These are phyloP conservation scores for Campylomormyrus tamandua DNA, from an alignment of 2,113 vertebrate species.

Conservation along the genomic window DNA sequence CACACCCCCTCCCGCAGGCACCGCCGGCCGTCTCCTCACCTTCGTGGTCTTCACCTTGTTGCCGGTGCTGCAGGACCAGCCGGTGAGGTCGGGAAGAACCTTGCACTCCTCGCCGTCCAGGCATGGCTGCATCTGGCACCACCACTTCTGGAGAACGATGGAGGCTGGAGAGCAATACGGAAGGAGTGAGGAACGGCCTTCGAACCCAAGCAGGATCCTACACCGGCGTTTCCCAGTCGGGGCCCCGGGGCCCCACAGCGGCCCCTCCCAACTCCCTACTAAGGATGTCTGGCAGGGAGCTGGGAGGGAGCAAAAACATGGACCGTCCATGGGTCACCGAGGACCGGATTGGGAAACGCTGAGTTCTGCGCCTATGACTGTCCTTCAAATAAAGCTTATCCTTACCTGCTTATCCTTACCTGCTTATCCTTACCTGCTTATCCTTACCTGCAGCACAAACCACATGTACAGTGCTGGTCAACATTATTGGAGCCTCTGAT, in stretches of 20 bases:
- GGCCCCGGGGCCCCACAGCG: not conserved
- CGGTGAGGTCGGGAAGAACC: constrained; percentile 89
- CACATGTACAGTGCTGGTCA: not conserved
- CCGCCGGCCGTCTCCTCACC: constrained; percentile 58
- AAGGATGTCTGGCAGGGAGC: not conserved
- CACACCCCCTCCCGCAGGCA: not conserved
- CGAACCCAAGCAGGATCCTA: not conserved
- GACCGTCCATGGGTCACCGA: not conserved
- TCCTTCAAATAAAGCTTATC: not conserved
- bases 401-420: too few relatives aligned
- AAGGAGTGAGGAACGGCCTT: not conserved
- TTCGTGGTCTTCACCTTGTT: constrained; percentile 99
- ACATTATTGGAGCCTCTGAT: too few relatives aligned
- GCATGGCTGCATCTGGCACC: constrained; percentile 96
- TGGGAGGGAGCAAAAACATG: not conserved
- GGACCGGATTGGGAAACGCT: not conserved
- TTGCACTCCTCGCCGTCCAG: constrained; percentile 94
- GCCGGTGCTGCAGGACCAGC: constrained; percentile 97
- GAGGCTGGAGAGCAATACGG: constrained; percentile 62
- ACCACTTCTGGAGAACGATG: constrained; percentile 93
- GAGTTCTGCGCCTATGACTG: not conserved
- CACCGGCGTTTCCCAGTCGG: not conserved
- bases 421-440: too few relatives aligned
- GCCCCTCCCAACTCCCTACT: not conserved
- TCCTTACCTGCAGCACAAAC: not conserved